Evolutionary conservation across 2,888 invertebrate species (phyloP).

Genomic region (Aspidapion aeneum): DNA sequence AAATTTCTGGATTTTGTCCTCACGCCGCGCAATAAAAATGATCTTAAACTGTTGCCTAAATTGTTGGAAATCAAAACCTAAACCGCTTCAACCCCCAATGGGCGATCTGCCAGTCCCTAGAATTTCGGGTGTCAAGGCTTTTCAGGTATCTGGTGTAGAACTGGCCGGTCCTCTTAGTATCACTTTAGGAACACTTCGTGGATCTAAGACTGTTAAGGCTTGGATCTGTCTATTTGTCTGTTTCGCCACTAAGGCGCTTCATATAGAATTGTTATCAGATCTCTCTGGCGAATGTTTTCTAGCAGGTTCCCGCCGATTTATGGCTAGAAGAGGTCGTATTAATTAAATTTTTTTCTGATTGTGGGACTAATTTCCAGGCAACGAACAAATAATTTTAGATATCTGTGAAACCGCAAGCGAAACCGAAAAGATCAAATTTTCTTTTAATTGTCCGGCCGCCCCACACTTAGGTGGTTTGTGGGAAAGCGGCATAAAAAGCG

Average conservation of each 20-base stretch:
- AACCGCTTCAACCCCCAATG: conserved; percentile 9
- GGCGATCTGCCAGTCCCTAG: conserved; percentile 15
- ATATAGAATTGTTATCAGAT: conserved; percentile 18
- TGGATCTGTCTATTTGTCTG: conserved; percentile 19
- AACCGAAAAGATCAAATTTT: conserved; percentile 11
- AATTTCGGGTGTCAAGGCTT: conserved; percentile 13
- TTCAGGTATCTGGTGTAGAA: conserved; percentile 12
- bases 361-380: conserved; percentile 24
- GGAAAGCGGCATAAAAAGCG: conserved; percentile 21
- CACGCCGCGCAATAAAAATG: conserved; percentile 6
- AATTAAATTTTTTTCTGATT: conserved; percentile 14
- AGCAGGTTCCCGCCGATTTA: conserved; percentile 17
- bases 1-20: conserved; percentile 16
- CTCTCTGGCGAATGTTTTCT: conserved; percentile 17
- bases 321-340: conserved; percentile 16
- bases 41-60: conserved; percentile 4
- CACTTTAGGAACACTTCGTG: conserved; percentile 9
- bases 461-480: conserved; percentile 20
- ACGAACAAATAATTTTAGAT: conserved; percentile 15
- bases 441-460: conserved; percentile 19
- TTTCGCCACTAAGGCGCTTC: conserved; percentile 18
- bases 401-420: conserved; percentile 9
- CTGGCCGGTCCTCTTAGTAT: conserved; percentile 15
- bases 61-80: conserved; percentile 13
- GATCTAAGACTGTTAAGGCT: conserved; percentile 10